phyloP scores from a whole-genome alignment of 2,113 vertebrate genomes.

The Brachirus orientalis region DNA sequence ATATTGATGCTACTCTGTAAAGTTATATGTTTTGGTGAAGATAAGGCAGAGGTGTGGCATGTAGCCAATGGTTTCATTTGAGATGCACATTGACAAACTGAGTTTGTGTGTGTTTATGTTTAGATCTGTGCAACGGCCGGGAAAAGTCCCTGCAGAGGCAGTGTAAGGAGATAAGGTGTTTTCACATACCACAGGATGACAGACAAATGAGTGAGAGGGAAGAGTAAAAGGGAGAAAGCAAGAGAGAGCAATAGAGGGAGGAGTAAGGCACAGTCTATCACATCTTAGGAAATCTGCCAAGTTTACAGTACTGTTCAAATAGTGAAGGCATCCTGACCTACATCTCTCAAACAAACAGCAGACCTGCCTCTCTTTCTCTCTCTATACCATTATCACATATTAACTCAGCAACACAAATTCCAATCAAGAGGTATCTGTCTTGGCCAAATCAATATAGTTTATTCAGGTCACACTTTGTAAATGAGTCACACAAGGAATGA shows the following conservation, averaged over 20 bases:
- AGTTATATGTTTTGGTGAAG: background rate
- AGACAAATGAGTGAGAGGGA: slow-evolving; percentile 22
- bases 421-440: slow-evolving; percentile 5
- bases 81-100: slow-evolving; percentile 33
- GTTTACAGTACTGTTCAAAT: slow-evolving; percentile 57
- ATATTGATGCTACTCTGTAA: slow-evolving; percentile 14
- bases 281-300: slow-evolving; percentile 48
- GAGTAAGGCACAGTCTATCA: slow-evolving; percentile 12
- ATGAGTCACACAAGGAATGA: background rate
- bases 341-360: slow-evolving; percentile 38
- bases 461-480: slow-evolving; percentile 26
- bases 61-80: slow-evolving; percentile 43
- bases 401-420: background rate
- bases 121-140: slow-evolving; percentile 15
- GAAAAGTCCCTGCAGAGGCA: slow-evolving; percentile 40
- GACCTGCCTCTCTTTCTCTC: background rate
- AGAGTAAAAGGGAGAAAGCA: background rate
- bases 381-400: background rate
- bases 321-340: slow-evolving; percentile 59
- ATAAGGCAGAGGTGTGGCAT: background rate
- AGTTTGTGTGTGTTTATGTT: slow-evolving; percentile 8
- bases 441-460: slow-evolving; percentile 17
- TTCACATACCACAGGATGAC: slow-evolving; percentile 47
- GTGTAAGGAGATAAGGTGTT: slow-evolving; percentile 41
- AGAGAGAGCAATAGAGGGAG: background rate